Evolutionary conservation across 2,797 vertebrate species (phyloP), one percentile per base, ranked within the genome.

Genomic region (Orientallactaga sibirica): DNA sequence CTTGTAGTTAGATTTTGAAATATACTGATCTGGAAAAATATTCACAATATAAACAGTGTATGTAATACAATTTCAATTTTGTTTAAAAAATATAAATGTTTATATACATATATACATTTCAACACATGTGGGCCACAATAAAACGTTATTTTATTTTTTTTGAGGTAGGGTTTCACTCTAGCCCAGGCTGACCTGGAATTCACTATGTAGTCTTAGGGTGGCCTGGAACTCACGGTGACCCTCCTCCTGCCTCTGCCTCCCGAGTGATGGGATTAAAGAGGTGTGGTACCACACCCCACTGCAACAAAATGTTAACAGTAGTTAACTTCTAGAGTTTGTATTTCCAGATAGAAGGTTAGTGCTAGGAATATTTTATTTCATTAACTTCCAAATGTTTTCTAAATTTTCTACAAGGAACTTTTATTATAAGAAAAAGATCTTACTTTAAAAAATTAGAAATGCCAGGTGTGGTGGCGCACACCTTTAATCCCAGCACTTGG

Each of bases 21-120:
- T 89, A 70, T 89, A 73, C 24, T 70, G n/a, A 92, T 62, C 27
- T 92, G 41, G 41, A 81, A 90, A 91, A 95, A 92, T 70, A 66
- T 27, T 84, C 41, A 81, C 10, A 84, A 88, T 73, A 14, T 58
- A 91, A 82, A 73, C 19, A 94, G 33, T 9, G 88, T 33, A 68
- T 6, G 68, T 11, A 86, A 78, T 43, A 80, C 27, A 90, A 79
- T n/a, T 6, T 61, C 14, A 81, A 52, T 74, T 95, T 94, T 92
- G 75, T 86, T 96, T 91, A 52, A 37, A 92, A n/a, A n/a, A n/a
- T n/a, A n/a, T n/a, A n/a, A n/a, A n/a, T n/a, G n/a, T n/a, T n/a
- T n/a, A n/a, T n/a, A n/a, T n/a, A n/a, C n/a, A n/a, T n/a, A n/a
- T n/a, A n/a, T n/a, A n/a, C n/a, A n/a, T n/a, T n/a, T n/a, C 55